phyloP scores from a whole-genome alignment of 2,113 vertebrate species.

The Rhinichthys klamathensis region DNA sequence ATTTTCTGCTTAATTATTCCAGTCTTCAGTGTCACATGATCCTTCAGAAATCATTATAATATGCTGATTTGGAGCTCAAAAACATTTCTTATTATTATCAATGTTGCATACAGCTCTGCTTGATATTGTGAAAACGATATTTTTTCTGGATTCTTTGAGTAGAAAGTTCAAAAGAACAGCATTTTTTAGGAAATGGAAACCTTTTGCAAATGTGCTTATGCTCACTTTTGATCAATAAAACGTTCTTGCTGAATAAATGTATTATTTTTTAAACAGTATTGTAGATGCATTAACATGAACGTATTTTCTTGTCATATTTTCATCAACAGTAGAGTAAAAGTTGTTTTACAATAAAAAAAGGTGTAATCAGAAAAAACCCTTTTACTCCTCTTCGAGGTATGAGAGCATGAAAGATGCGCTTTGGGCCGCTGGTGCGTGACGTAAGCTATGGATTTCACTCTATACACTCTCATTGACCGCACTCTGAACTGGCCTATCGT shows the following conservation, averaged over 20 bases:
- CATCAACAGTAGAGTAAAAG: too few relatives aligned
- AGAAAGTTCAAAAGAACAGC: too few relatives aligned
- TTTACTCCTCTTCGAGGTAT: background rate
- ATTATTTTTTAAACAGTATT: too few relatives aligned
- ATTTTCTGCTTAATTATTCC: too few relatives aligned
- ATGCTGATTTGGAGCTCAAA: too few relatives aligned
- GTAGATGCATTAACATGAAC: too few relatives aligned
- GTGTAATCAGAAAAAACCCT: too few relatives aligned
- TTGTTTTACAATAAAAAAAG: too few relatives aligned
- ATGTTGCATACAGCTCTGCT: background rate
- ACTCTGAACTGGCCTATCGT: constrained; percentile 48
- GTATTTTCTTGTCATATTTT: too few relatives aligned
- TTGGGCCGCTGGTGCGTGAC: background rate
- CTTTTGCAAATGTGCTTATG: background rate
- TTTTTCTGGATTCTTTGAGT: too few relatives aligned
- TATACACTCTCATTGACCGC: constrained; percentile 40
- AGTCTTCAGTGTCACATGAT: too few relatives aligned
- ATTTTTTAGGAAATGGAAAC: background rate
- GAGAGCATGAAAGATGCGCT: constrained; percentile 3
- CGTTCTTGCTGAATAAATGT: background rate
- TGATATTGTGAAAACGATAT: background rate
- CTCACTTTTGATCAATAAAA: background rate
- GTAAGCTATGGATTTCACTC: constrained; percentile 27
- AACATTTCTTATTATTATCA: background rate
- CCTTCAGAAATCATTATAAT: too few relatives aligned